phyloP scores from a whole-genome alignment of 2,113 vertebrate species.

The Phainopepla nitens region DNA sequence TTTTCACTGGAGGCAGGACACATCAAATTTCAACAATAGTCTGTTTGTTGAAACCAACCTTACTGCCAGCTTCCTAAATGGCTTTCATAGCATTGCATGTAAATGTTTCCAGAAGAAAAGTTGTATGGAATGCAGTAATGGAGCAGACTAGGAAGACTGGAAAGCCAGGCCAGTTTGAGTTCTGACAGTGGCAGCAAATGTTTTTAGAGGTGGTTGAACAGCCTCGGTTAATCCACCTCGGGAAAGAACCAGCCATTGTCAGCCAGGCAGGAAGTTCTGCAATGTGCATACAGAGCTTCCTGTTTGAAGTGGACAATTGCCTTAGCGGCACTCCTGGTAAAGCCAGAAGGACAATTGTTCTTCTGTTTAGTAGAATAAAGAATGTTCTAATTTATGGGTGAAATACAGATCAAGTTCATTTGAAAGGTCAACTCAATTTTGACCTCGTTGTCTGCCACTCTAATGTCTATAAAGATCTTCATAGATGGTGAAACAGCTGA shows the following conservation, averaged over 20 bases:
- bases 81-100: background rate
- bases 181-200: background rate
- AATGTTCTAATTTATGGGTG: background rate
- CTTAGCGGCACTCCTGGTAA: background rate
- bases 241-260: background rate
- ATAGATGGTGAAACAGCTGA: background rate
- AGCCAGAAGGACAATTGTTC: background rate
- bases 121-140: background rate
- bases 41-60: background rate
- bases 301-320: background rate
- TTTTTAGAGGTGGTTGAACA: background rate
- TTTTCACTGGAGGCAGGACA: fast-evolving
- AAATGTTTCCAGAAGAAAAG: background rate
- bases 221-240: background rate
- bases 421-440: background rate
- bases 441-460: background rate
- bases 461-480: background rate
- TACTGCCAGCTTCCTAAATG: background rate
- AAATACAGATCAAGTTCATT: background rate
- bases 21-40: background rate
- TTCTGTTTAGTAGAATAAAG: background rate
- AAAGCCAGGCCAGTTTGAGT: background rate
- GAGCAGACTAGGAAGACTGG: background rate
- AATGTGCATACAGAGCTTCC: background rate
- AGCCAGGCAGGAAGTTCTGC: background rate